These are phyloP conservation scores for Callionymus lyra DNA, from an alignment of 2,113 vertebrate genomes.

Conservation along the genomic window DNA sequence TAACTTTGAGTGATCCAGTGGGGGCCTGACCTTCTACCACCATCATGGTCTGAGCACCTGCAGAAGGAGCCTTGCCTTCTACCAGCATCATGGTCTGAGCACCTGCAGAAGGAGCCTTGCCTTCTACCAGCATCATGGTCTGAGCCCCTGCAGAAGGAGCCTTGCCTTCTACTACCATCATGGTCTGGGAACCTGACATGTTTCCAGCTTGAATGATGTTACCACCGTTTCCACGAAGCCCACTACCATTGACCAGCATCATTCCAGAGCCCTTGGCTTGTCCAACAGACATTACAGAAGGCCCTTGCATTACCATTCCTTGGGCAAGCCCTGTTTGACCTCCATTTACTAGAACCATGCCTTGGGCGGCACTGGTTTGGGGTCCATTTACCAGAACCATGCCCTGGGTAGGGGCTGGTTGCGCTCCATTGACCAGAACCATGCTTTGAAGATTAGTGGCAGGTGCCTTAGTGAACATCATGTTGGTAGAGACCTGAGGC, in stretches of 20 bases:
- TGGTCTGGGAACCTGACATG: slow-evolving; percentile 41
- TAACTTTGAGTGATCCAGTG: slow-evolving; percentile 18
- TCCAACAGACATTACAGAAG: slow-evolving; percentile 1
- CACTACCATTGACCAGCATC: slow-evolving; percentile 32
- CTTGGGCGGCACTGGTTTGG: not conserved
- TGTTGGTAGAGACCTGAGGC: slow-evolving; percentile 42
- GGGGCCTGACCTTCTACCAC: slow-evolving; percentile 41
- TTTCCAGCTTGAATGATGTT: slow-evolving; percentile 35
- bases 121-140: slow-evolving; percentile 44
- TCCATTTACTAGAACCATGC: slow-evolving; percentile 21
- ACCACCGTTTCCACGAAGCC: not conserved
- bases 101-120: slow-evolving; percentile 37
- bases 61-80: slow-evolving; percentile 35
- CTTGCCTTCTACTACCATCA: slow-evolving; percentile 45
- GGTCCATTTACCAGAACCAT: slow-evolving; percentile 1
- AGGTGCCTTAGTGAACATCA: slow-evolving; percentile 39
- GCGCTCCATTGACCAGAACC: slow-evolving; percentile 17
- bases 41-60: slow-evolving; percentile 49
- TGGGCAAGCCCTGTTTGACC: slow-evolving; percentile 1
- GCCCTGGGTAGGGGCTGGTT: slow-evolving; percentile 1
- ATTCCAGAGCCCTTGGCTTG: slow-evolving; percentile 11
- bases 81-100: slow-evolving; percentile 50
- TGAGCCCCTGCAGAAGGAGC: slow-evolving; percentile 54
- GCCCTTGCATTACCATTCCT: slow-evolving; percentile 11
- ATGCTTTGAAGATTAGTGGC: slow-evolving; percentile 36